Percentiles rank a stretch among this genome's conserved stretches.
phyloP scores from a whole-genome alignment of 1,140 invertebrate genomes.

The Lepidurus packardi region DNA sequence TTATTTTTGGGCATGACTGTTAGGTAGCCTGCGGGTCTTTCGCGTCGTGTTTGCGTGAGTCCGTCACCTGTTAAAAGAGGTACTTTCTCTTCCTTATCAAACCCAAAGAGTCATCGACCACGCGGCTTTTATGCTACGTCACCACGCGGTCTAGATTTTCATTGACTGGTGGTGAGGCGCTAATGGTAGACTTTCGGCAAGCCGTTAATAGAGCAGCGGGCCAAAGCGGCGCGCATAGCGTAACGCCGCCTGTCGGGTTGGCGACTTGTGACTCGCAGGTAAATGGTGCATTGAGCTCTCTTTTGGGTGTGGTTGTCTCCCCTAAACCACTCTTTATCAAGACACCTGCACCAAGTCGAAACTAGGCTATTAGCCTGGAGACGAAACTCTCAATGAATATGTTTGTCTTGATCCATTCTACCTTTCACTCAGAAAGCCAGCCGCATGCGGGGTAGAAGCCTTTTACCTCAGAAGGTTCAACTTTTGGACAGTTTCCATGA shows the following conservation, averaged over 20 bases:
- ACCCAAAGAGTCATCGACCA: slow-evolving; percentile 8
- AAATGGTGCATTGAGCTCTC: background rate
- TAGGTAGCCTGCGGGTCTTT: too few relatives aligned
- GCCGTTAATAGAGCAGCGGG: background rate
- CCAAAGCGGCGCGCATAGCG: background rate
- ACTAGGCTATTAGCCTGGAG: slow-evolving; percentile 21
- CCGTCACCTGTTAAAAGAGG: background rate
- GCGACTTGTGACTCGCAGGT: too few relatives aligned
- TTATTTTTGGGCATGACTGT: background rate
- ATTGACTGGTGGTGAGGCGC: background rate
- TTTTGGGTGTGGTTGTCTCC: background rate
- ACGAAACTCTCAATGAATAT: slow-evolving; percentile 22
- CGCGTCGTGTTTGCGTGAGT: background rate
- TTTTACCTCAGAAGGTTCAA: background rate
- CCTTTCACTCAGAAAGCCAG: background rate
- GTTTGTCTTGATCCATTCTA: slow-evolving; percentile 18
- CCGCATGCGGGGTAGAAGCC: background rate
- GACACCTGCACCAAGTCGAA: background rate
- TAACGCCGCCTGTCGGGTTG: background rate
- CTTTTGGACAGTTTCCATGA: too few relatives aligned
- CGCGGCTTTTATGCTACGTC: background rate
- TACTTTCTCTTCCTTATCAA: background rate
- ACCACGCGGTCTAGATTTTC: slow-evolving; percentile 10
- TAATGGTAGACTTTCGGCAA: background rate
- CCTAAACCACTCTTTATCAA: background rate